These are phyloP conservation scores for Beaufortia kweichowensis DNA, from an alignment of 2,113 vertebrate genomes.

Conservation along the genomic window DNA sequence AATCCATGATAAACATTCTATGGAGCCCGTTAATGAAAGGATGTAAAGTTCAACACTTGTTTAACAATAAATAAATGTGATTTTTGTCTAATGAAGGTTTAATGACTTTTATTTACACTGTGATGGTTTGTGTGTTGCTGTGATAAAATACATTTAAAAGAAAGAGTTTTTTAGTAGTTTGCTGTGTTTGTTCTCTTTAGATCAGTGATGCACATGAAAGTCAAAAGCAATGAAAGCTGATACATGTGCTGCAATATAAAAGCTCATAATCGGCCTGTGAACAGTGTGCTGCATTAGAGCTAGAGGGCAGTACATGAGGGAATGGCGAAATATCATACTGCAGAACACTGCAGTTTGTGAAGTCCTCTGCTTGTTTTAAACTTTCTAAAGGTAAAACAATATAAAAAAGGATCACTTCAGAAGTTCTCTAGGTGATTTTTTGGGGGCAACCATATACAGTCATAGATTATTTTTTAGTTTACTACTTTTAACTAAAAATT, in stretches of 20 bases:
- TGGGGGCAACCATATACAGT: too few species aligned
- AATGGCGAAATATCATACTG: background rate
- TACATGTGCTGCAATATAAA: constrained; percentile 19
- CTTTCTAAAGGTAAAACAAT: background rate
- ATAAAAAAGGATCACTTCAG: too few species aligned
- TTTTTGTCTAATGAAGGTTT: constrained; percentile 65
- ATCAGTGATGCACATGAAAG: constrained; percentile 21
- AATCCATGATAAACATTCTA: constrained; percentile 88
- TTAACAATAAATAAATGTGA: constrained; percentile 99
- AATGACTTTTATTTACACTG: constrained; percentile 56
- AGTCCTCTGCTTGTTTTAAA: background rate
- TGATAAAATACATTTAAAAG: background rate
- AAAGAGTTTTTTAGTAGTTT: background rate
- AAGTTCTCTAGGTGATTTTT: too few species aligned
- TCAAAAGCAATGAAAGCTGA: constrained; percentile 4
- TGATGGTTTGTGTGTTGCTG: background rate
- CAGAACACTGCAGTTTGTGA: constrained; percentile 17
- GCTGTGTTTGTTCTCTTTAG: constrained; percentile 13
- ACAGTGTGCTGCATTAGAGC: constrained; percentile 10
- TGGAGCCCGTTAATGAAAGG: constrained; percentile 96
- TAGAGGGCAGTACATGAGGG: background rate
- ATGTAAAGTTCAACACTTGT: constrained; percentile 99
- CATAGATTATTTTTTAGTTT: too few species aligned
- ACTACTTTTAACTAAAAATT: too few species aligned
- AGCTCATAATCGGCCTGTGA: background rate